Base-by-base conservation (phyloP, 2,888 invertebrate genomes). In the Criorhina ranunculi region DNA sequence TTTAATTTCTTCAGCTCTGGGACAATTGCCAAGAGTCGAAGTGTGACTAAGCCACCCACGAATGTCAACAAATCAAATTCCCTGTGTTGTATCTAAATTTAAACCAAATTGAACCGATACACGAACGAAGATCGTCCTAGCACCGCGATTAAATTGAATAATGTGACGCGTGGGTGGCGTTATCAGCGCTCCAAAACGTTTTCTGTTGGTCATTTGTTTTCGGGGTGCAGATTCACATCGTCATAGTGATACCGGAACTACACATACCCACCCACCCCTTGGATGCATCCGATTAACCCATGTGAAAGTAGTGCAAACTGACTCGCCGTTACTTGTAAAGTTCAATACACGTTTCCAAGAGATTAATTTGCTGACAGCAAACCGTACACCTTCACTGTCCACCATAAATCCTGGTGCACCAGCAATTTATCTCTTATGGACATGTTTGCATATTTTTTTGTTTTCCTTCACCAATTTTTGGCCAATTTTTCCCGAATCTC, bases 291-390 rank as follows among this genome's bases (percentile, higher is more conserved):
- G 70, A 78, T 66, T 59, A 72, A 77, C 60, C n/a, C n/a, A 60
- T 72, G 19, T 49, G 44, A 73, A 53, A 77, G 51, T 60, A 60
- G 35, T 64, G 53, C 29, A 35, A 46, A 37, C 24, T 24, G 24
- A 17, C 15, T 44, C 46, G 8, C 12, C 15, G 11, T 12, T 24
- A n/a, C 29, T 51, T 60, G 57, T 81, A 81, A 73, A 66, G 62
- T 75, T 70, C 64, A 60, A 51, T 64, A 35, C 49, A 31, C 51
- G 60, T 73, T 83, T 83, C 82, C 82, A 78, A 78, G 49, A 78
- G 82, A 83, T 83, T 83, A 83, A 83, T 83, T 83, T 73, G 82
- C 82, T 83, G 82, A 83, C 82, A 83, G 78, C 53, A 40, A 80
- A 31, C 66, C 31, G 37, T 33, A 66, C 55, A 78, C 78, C 78